Base-by-base conservation (phyloP, 2,797 vertebrate species). In the Chelon labrosus region DNA sequence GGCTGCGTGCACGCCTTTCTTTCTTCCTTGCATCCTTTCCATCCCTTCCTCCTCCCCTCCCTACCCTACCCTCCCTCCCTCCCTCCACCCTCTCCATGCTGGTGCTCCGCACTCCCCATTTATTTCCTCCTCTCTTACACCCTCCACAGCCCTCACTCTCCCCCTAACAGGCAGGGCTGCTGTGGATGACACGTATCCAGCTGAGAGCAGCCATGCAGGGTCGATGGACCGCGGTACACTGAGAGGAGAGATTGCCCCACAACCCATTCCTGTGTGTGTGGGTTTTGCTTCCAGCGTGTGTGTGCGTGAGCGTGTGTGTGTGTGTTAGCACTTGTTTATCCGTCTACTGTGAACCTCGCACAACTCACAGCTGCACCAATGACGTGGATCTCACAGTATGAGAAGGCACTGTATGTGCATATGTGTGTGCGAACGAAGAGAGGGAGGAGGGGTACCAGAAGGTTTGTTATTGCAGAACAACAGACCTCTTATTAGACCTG, bases 121-220 rank as follows among this genome's bases (percentile, higher is more conserved):
- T 87, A 86, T 85, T 87, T 86, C 70, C 77, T 73, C 72, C 84
- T 80, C 74, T 78, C 65, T 80, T 65, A 46, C 71, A 83, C 53
- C 80, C 73, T 76, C 67, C 68, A 27, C 73, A 66, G 72, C 68
- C 70, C 73, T 79, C 35, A 0, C 76, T 84, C 83, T 82, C 70
- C 77, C 77, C 66, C 81, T 91, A 91, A 91, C 90, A 86, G 85
- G 88, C 85, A 83, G 65, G 62, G 82, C 83, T 88, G 88, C 82
- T 85, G 89, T 79, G 88, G 88, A 86, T 90, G 90, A 93, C 90
- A 93, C 80, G 90, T 91, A 81, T 89, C 92, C 91, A 85, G 87
- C 91, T 90, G 91, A 89, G 91, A 91, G 87, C 87, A 89, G 80
- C 79, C 87, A 89, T 81, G 83, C 85, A 85, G 87, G 88, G 91